A percentile compares a stretch with the other conserved stretches of the same genome.
These are phyloP conservation scores for Pseudochirops cupreus DNA, from an alignment of 2,797 vertebrate species.

Conservation along the genomic window DNA sequence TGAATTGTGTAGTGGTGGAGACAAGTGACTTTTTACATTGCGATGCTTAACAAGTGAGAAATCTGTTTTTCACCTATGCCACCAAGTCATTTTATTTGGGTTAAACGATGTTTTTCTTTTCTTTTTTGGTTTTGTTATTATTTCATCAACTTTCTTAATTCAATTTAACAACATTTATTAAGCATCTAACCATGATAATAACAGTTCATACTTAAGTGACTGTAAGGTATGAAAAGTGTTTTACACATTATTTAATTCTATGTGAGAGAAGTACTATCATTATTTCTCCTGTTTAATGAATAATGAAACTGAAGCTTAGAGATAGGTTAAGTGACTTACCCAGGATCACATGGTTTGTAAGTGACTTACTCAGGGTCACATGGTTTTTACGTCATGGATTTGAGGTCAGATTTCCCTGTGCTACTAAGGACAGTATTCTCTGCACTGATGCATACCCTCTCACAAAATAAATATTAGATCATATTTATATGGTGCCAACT, in stretches of 20 bases:
- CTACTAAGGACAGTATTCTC: neutral
- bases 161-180: neutral
- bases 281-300: neutral
- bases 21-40: neutral
- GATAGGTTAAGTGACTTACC: neutral
- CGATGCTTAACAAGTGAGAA: neutral
- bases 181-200: neutral
- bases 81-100: neutral
- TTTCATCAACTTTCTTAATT: neutral
- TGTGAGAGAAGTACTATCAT: neutral
- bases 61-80: neutral
- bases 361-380: no score
- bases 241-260: neutral
- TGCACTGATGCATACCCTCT: neutral
- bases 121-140: neutral
- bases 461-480: neutral
- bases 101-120: neutral
- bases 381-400: neutral
- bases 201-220: neutral
- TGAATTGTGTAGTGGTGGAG: neutral
- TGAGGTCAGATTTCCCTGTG: neutral
- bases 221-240: neutral
- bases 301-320: neutral
- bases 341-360: neutral
- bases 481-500: neutral